Evolutionary conservation across 2,113 vertebrate species (phyloP).

Genomic region (Alectura lathami): DNA sequence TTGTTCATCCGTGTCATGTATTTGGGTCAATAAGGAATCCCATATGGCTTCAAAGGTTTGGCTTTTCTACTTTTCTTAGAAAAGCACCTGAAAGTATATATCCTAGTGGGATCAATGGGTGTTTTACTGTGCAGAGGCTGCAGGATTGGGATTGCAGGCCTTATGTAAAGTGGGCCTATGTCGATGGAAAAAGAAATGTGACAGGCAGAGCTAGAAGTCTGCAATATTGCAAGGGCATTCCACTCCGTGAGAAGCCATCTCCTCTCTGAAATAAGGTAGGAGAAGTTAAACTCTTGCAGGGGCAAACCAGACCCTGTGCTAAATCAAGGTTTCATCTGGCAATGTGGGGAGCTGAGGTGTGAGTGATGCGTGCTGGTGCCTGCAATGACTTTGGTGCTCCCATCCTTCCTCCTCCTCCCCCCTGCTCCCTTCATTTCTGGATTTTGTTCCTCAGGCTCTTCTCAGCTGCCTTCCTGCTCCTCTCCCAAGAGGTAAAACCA

Average conservation of each 20-base stretch:
- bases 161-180: not conserved
- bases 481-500: not conserved
- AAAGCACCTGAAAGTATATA: slow-evolving; percentile 11
- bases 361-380: not conserved
- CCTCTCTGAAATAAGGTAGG: not conserved
- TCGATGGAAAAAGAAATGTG: fast-evolving
- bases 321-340: not conserved
- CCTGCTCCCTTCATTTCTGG: not conserved
- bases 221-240: not conserved
- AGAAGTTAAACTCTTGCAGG: not conserved
- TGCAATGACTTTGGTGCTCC: not conserved
- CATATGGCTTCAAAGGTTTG: slow-evolving; percentile 4
- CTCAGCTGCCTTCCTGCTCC: not conserved
- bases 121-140: not conserved
- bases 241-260: not conserved
- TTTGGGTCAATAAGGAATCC: slow-evolving; percentile 25
- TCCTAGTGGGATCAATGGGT: not conserved
- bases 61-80: not conserved
- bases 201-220: not conserved
- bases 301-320: not conserved
- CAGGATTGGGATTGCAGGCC: not conserved
- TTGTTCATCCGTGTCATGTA: not conserved
- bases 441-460: not conserved
- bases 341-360: not conserved
- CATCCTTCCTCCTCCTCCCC: not conserved